Conservation (phyloP, 2,113 vertebrate species). For the Oncorhynchus gorbuscha region DNA sequence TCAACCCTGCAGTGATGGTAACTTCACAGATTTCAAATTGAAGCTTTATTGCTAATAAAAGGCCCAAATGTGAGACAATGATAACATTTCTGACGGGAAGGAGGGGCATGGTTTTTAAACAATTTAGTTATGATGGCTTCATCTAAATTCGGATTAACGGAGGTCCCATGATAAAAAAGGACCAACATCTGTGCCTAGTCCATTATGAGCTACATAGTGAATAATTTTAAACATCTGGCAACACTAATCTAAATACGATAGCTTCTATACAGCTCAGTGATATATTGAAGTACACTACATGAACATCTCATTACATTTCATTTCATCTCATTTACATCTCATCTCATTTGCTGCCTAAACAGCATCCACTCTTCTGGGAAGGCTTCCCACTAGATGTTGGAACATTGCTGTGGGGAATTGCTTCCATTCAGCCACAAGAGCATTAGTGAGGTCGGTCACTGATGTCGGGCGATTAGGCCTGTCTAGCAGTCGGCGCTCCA, state of each 20-base stretch:
- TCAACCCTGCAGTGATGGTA: slow-evolving; percentile 32
- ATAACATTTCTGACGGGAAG: slow-evolving; percentile 30
- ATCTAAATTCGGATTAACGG: not conserved
- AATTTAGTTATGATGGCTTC: not conserved
- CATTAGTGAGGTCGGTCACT: too few relatives aligned
- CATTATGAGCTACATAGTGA: not conserved
- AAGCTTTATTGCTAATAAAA: slow-evolving; percentile 54
- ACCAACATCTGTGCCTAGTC: not conserved
- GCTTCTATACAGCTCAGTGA: not conserved
- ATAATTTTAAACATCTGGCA: slow-evolving; percentile 2
- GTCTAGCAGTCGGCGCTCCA: too few relatives aligned
- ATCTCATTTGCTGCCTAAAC: too few relatives aligned
- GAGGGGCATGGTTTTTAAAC: slow-evolving; percentile 9
- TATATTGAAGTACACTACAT: too few relatives aligned
- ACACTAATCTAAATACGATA: not conserved
- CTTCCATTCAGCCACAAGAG: too few relatives aligned
- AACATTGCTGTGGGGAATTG: too few relatives aligned
- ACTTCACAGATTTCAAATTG: slow-evolving; percentile 41
- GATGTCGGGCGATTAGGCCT: too few relatives aligned
- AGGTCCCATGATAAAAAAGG: not conserved
- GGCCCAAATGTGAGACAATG: slow-evolving; percentile 21
- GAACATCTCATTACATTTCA: too few relatives aligned
- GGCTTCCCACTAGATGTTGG: too few relatives aligned
- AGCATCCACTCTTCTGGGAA: too few relatives aligned
- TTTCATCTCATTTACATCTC: too few relatives aligned